phyloP scores from a whole-genome alignment of 2,888 invertebrate species.

The Polydrusus tereticollis region DNA sequence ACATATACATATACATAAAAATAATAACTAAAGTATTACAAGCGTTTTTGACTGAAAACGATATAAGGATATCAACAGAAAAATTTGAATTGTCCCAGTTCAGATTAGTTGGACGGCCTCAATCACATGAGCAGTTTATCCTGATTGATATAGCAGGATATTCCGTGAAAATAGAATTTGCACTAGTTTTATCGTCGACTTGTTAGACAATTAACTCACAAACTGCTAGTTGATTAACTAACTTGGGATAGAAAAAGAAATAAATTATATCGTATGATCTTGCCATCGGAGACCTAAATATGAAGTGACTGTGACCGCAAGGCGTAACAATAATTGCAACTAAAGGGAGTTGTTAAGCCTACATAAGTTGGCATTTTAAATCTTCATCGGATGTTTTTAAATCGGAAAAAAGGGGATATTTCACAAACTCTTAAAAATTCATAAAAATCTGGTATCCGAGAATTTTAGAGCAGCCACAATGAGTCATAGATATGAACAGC shows the following conservation, averaged over 20 bases:
- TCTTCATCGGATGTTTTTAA: slow-evolving; percentile 23
- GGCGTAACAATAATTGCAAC: slow-evolving; percentile 21
- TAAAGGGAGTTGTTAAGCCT: slow-evolving; percentile 25
- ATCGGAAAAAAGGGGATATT: slow-evolving; percentile 9
- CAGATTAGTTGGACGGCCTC: no score
- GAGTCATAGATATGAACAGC: not conserved
- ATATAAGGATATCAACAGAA: no score
- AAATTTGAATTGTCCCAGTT: no score
- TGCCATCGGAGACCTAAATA: slow-evolving; percentile 7
- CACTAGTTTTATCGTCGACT: no score
- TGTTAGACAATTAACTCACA: no score
- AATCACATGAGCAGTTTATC: no score
- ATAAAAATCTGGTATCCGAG: slow-evolving; percentile 16
- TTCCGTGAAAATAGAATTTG: no score
- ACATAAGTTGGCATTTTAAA: slow-evolving; percentile 21
- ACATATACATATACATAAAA: no score
- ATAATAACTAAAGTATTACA: no score
- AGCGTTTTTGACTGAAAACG: no score
- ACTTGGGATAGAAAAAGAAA: not conserved
- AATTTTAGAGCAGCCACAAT: not conserved
- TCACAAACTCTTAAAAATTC: slow-evolving; percentile 15
- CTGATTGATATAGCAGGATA: no score
- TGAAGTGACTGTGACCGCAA: slow-evolving; percentile 8
- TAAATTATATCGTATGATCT: not conserved
- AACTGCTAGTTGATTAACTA: no score